These are phyloP conservation scores for Bettongia penicillata DNA, from an alignment of 2,113 vertebrate genomes.

Conservation along the genomic window DNA sequence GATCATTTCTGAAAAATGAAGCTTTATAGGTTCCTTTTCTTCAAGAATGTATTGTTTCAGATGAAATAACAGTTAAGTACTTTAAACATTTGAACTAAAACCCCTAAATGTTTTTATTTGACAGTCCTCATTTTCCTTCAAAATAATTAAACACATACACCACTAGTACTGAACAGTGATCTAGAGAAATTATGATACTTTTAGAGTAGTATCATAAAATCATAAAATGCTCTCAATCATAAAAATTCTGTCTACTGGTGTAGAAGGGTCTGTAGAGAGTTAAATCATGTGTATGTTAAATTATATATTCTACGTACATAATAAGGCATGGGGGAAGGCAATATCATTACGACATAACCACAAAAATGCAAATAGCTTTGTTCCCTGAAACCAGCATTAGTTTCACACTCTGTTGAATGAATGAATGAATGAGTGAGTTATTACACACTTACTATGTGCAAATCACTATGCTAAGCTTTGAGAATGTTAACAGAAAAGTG, in stretches of 20 bases:
- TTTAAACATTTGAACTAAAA: slow-evolving; percentile 18
- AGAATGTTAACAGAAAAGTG: too few relatives aligned
- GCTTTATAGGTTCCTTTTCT: not conserved
- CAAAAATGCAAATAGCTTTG: not conserved
- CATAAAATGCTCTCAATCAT: not conserved
- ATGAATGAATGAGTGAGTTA: not conserved
- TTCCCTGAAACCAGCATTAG: not conserved
- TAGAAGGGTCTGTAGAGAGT: not conserved
- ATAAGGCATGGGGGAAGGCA: not conserved
- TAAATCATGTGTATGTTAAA: not conserved
- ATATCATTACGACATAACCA: not conserved
- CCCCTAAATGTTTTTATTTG: not conserved
- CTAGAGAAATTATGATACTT: slow-evolving; percentile 3
- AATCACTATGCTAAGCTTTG: too few relatives aligned
- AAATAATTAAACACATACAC: not conserved
- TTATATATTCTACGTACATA: not conserved
- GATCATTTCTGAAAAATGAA: not conserved
- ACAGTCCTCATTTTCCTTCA: slow-evolving; percentile 29
- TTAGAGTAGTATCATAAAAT: too few relatives aligned
- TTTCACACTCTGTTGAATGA: not conserved
- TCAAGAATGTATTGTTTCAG: not conserved
- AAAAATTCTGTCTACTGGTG: not conserved
- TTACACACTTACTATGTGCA: too few relatives aligned
- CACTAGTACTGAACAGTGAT: not conserved
- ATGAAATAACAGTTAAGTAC: not conserved